Conservation (phyloP, 2,888 invertebrate species). For the Plutella xylostella region DNA sequence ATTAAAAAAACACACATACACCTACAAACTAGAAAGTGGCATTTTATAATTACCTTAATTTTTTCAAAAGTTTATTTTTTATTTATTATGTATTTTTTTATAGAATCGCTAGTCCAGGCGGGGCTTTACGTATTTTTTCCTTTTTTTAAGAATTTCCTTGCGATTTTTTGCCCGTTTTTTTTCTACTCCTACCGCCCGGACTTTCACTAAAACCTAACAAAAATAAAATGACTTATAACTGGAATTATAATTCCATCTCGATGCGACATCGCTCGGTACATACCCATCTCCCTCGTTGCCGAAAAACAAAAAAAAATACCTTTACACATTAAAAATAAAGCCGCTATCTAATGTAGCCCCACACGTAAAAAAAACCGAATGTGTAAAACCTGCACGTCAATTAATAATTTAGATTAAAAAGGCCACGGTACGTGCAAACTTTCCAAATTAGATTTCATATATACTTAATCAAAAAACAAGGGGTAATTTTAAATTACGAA, state of each 20-base stretch:
- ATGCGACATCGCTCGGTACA: constrained; percentile 21
- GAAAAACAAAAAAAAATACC: too few species aligned
- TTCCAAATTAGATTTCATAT: constrained; percentile 21
- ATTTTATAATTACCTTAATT: constrained; percentile 16
- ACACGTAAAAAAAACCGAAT: too few species aligned
- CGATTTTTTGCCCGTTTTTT: background rate
- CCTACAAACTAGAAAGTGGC: constrained; percentile 61
- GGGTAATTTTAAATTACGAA: too few species aligned
- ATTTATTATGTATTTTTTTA: background rate
- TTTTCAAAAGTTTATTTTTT: background rate
- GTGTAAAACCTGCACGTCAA: too few species aligned
- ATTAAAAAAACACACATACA: constrained; percentile 50
- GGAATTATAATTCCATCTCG: constrained; percentile 25
- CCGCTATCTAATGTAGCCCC: background rate
- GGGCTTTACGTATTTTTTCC: constrained; percentile 21
- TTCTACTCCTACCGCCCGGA: constrained; percentile 14
- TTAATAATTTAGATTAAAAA: constrained; percentile 33
- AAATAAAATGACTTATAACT: constrained; percentile 26
- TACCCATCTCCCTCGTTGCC: background rate
- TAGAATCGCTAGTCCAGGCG: background rate
- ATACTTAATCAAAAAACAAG: constrained; percentile 11
- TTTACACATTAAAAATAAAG: background rate
- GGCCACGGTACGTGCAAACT: constrained; percentile 34
- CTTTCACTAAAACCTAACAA: constrained; percentile 26
- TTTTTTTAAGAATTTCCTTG: constrained; percentile 17